Base-by-base conservation (phyloP, 2,888 invertebrate species). In the Alcis repandata region DNA sequence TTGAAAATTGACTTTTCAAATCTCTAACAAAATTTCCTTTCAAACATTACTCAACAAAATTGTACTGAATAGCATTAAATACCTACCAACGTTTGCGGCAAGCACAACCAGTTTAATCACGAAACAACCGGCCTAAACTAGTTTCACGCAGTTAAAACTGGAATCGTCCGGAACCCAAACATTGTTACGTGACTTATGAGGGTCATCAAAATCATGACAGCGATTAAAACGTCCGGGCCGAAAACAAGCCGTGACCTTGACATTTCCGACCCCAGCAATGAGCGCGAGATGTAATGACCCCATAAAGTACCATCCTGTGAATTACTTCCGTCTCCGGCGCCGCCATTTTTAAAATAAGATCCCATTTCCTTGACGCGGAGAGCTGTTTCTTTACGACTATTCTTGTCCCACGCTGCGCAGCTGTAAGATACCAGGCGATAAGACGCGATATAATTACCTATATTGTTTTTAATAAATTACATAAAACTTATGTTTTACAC, bases 271-370 rank as follows among this genome's bases (percentile, higher is more conserved):
- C 51, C 62, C 45, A 17, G 38, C 45, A 22, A 27, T 36, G 33
- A 38, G 33, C 48, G 15, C 41, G n/a, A 22, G 17, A 64, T 11
- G 57, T 63, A 67, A 67, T 59, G 59, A 59, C 67, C 51, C 51
- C 63, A 51, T 62, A 59, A 67, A 67, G 63, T 41, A 63, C 67
- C 54, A 67, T 62, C 53, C 51, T 56, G 59, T 67, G 56, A 67
- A 67, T 67, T 67, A 59, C 63, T 63, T 67, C 67, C 67, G 60
- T 63, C 54, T 67, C 59, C 58, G 62, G 38, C 45, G 53, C 17
- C 56, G 52, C 67, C 67, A 59, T 67, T 67, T 67, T 67, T 52
- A 59, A 67, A 67, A 63, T 62, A 67, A 67, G 59, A 63, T 33
- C 45, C 67, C 57, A 66, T 66, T 66, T 61, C 41, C 57, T 57